phyloP scores from a whole-genome alignment of 92 coral and sea anemone genomes.

The Palythoa grandis region DNA sequence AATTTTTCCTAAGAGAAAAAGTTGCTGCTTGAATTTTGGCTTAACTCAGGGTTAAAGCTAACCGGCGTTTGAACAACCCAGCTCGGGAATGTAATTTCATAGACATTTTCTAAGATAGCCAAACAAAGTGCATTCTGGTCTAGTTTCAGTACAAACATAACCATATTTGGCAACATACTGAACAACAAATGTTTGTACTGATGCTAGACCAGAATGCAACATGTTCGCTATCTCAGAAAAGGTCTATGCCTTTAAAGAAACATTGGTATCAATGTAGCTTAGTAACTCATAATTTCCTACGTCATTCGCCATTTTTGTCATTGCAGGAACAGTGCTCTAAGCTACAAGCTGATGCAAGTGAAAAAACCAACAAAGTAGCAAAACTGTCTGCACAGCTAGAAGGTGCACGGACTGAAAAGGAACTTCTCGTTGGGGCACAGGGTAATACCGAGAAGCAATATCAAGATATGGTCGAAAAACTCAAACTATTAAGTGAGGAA shows the following conservation, averaged over 20 bases:
- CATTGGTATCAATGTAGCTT: no score
- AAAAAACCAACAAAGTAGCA: slow-evolving; percentile 58
- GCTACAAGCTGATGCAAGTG: slow-evolving; percentile 64
- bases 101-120: not conserved
- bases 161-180: no score
- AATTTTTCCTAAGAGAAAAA: no score
- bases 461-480: slow-evolving; percentile 62
- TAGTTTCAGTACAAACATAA: no score
- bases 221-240: no score
- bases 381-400: slow-evolving; percentile 66
- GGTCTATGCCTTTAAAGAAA: no score
- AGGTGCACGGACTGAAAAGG: slow-evolving; percentile 65
- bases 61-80: not conserved
- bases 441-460: slow-evolving; percentile 74
- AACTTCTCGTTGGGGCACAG: slow-evolving; percentile 57
- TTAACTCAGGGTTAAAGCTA: not conserved
- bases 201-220: no score
- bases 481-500: slow-evolving; percentile 54
- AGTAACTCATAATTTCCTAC: not conserved
- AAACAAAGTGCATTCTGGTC: no score
- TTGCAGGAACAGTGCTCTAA: slow-evolving; percentile 56
- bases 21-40: not conserved
- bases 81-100: not conserved
- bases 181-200: no score
- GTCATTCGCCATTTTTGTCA: not conserved